Conservation (phyloP, 2,888 invertebrate genomes). For the Oscheius sp. region DNA sequence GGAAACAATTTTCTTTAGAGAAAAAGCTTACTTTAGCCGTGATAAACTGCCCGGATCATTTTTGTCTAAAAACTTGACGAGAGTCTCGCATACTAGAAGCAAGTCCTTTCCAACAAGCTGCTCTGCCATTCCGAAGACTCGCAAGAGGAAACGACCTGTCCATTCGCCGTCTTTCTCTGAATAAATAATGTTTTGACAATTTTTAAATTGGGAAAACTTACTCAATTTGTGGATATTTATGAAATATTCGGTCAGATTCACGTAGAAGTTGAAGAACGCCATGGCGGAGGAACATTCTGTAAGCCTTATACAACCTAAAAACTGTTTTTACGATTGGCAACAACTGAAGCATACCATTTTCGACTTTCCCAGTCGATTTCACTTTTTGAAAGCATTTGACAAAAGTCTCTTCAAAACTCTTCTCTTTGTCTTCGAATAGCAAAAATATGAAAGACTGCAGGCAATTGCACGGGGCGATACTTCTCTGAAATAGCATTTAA, state of each 20-base stretch:
- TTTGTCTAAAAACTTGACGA: constrained; percentile 11
- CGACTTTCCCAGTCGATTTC: background rate
- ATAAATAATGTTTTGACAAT: background rate
- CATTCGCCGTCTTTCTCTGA: constrained; percentile 16
- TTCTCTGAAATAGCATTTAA: background rate
- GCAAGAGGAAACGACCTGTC: background rate
- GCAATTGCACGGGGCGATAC: constrained; percentile 11
- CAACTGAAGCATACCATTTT: background rate
- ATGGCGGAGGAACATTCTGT: background rate
- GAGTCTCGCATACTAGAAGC: constrained; percentile 8
- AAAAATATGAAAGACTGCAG: constrained; percentile 21
- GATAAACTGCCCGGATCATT: constrained; percentile 2
- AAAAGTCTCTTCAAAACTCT: constrained; percentile 17
- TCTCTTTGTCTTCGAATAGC: constrained; percentile 29
- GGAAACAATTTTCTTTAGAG: background rate
- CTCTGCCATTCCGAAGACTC: constrained; percentile 27
- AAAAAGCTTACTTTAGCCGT: constrained; percentile 6
- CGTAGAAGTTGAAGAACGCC: constrained; percentile 1
- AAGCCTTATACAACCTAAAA: background rate
- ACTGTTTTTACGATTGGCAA: background rate
- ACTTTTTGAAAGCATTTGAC: constrained; percentile 16
- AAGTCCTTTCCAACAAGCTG: constrained; percentile 13
- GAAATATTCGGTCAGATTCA: constrained; percentile 16
- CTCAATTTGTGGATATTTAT: constrained; percentile 13
- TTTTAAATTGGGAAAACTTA: background rate